Evolutionary conservation across 1,140 invertebrate species (phyloP), one percentile per base, ranked within the genome.

Genomic region (Sweltsa coloradensis): DNA sequence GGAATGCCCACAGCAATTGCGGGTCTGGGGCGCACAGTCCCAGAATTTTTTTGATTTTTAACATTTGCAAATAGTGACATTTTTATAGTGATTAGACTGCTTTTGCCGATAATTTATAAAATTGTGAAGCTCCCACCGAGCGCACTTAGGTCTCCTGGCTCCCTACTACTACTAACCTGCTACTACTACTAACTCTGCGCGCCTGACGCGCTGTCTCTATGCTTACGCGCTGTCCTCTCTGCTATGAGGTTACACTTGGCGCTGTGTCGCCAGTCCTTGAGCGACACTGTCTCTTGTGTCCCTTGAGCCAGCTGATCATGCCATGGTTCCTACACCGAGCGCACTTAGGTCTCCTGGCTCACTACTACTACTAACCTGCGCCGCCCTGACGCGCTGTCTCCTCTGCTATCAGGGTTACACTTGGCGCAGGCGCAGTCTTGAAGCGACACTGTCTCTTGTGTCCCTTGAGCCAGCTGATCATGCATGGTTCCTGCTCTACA

Each of bases 341-440:
- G 65, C 93, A 97, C 65, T 96, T 97, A 2, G 93, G 93, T 34
- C 69, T 66, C 43, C 77, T 47, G 2, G 55, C 55, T 5, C 55
- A 55, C 29, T 47, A 41, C 44, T 57, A n/a, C n/a, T n/a, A 2
- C 46, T 27, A 3, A 47, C 46, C 46, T 47, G 46, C 7, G 46
- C 90, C 0, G 93, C 93, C 93, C 97, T 97, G 9, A 97, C 94
- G n/a, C 91, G 66, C 61, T 97, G 92, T 39, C 94, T 65, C 65
- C n/a, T 97, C 92, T 37, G 92, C 90, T 45, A 97, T 97, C 3
- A 97, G 71, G n/a, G n/a, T 89, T 90, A 63, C 92, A 97, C 60
- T 96, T 95, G 19, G 85, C 76, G 60, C 92, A 97, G 43, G 81
- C 75, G 61, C 93, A 97, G 59, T 80, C 51, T 85, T 79, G 57